Conservation (phyloP, 2,888 invertebrate species). For the Netelia inedita region DNA sequence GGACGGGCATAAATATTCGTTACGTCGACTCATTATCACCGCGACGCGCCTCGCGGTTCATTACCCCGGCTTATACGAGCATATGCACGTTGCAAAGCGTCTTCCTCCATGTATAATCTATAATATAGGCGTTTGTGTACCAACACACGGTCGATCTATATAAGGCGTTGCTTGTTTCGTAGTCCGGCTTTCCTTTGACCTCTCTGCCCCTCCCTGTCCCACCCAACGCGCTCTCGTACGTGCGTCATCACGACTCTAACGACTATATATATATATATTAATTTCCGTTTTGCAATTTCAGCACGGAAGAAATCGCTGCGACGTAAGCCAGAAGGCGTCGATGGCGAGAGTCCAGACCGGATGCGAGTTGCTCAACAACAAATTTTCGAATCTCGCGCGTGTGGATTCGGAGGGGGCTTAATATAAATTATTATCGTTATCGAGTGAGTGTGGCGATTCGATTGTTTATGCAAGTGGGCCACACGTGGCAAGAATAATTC, state of each 20-base stretch:
- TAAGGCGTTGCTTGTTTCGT: slow-evolving; percentile 15
- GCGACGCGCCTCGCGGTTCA: slow-evolving; percentile 66
- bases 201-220: slow-evolving; percentile 13
- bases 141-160: not conserved
- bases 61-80: slow-evolving; percentile 62
- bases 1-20: slow-evolving; percentile 70
- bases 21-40: slow-evolving; percentile 71
- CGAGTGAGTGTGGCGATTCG: not conserved
- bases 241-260: too few relatives aligned
- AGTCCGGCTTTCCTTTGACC: slow-evolving; percentile 51
- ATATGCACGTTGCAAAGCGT: not conserved
- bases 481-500: not conserved
- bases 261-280: slow-evolving; percentile 16
- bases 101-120: not conserved
- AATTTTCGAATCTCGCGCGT: not conserved
- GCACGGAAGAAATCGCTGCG: slow-evolving; percentile 6
- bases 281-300: slow-evolving; percentile 47
- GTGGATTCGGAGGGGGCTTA: not conserved
- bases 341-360: slow-evolving; percentile 39
- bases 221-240: not conserved
- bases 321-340: slow-evolving; percentile 44
- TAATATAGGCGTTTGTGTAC: not conserved
- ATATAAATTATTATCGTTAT: not conserved
- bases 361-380: slow-evolving; percentile 13
- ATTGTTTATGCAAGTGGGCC: slow-evolving; percentile 24